Evolutionary conservation across 2,797 vertebrate genomes (phyloP), one percentile per base, ranked within the genome.

Genomic region (Rhinichthys osculus): DNA sequence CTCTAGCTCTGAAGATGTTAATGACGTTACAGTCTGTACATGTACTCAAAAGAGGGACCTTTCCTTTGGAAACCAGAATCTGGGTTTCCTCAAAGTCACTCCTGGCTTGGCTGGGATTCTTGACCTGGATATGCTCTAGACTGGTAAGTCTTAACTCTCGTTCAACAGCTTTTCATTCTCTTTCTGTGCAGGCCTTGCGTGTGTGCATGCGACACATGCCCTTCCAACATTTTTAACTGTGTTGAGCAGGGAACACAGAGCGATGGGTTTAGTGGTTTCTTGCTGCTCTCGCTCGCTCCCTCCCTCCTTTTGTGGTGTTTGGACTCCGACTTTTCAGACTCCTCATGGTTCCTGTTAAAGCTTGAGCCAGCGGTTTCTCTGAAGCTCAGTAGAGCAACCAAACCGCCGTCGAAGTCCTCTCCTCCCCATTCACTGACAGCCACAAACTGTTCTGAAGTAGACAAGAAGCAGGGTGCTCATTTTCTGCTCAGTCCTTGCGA

Each of bases 301-400:
- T 83, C 83, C 42, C 80, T 85, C 59, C 27, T 69, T 88, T 84
- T 89, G 87, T 81, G 82, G 87, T 87, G 88, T 85, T 89, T 90
- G 90, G 88, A 90, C 86, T 87, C 72, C 47, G 74, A 72, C 82
- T 88, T 70, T 86, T 85, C 81, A 80, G 89, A 85, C 87, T 89
- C 72, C 87, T 87, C 70, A 84, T 83, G 86, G 86, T 88, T 89
- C 79, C 84, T 76, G 89, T 90, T 90, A 87, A 87, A 90, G 85
- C 85, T 85, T 80, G 64, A 90, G 89, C 88, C 90, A 90, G 90
- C 71, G 88, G 88, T 89, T 90, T 86, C 82, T 88, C 79, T 87
- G 84, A 82, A 85, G 83, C 88, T 85, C 71, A 54, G 84, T 81
- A 83, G 88, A 85, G 78, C 83, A 70, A 87, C 87, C 78, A 42